A percentile compares a stretch with the other conserved stretches of the same genome.
Evolutionary conservation across 2,113 vertebrate genomes (phyloP).

Genomic region (Hystrix cristata): DNA sequence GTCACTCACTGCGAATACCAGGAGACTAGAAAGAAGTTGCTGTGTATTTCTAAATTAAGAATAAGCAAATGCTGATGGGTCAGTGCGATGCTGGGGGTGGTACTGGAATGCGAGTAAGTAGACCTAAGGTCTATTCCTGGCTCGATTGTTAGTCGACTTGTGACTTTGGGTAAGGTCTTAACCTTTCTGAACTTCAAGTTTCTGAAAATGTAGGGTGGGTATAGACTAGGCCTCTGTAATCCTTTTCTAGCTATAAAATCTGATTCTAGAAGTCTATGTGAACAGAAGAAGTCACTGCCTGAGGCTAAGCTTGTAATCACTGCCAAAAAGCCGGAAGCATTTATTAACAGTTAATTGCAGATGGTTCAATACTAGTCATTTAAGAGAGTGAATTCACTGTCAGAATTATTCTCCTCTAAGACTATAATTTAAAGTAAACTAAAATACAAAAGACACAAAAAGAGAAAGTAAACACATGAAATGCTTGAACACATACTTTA

Average conservation of each 20-base stretch:
- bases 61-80: background rate
- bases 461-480: constrained; percentile 48
- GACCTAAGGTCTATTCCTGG: background rate
- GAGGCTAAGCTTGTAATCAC: background rate
- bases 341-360: constrained; percentile 68
- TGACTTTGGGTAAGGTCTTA: background rate
- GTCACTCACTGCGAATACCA: background rate
- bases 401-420: constrained; percentile 22
- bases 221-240: background rate
- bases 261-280: constrained; percentile 1
- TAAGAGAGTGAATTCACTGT: constrained; percentile 38
- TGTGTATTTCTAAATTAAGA: background rate
- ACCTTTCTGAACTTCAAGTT: background rate
- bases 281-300: constrained; percentile 12
- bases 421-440: constrained; percentile 53
- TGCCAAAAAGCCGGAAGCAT: constrained; percentile 13
- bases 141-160: background rate
- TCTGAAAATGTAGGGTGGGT: background rate
- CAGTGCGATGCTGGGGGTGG: background rate
- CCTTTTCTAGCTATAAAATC: constrained; percentile 10
- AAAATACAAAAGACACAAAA: constrained; percentile 55
- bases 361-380: background rate
- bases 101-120: background rate
- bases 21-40: background rate
- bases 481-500: constrained; percentile 49